Percentiles rank a stretch among this genome's conserved stretches.
Evolutionary conservation across 2,797 vertebrate species (phyloP).

Genomic region (Emydoidea blandingii): DNA sequence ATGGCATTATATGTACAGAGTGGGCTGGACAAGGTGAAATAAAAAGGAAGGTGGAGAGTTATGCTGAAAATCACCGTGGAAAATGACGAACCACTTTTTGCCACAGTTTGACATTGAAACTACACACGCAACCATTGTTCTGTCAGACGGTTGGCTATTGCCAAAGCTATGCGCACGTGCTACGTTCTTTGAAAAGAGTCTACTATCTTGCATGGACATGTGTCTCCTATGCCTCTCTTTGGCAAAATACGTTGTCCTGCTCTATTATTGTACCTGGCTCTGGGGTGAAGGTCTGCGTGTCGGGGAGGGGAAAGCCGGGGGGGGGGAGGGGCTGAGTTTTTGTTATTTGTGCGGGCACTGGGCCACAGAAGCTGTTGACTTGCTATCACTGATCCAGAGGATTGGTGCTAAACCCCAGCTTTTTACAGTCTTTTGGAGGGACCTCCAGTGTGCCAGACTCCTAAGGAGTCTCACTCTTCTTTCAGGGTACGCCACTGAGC

Average conservation of each 20-base stretch:
- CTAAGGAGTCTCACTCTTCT: not conserved
- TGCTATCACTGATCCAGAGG: not conserved
- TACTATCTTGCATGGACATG: constrained; percentile 7
- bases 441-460: not conserved
- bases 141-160: accelerated
- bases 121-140: not conserved
- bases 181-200: constrained; percentile 5
- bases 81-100: not conserved
- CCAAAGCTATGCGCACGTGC: not conserved
- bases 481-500: not conserved
- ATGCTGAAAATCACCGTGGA: not conserved
- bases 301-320: accelerated
- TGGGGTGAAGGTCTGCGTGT: not conserved
- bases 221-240: constrained; percentile 37
- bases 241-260: constrained; percentile 25
- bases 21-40: not conserved
- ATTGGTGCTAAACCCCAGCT: not conserved
- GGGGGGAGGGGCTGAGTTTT: not conserved
- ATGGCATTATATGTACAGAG: not conserved
- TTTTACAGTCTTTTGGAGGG: not conserved
- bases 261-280: constrained; percentile 58
- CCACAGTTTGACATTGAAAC: not conserved
- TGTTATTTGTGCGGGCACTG: constrained; percentile 43
- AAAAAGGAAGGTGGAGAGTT: not conserved
- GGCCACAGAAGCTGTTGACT: not conserved